Evolutionary conservation across 2,797 vertebrate genomes (phyloP), one percentile per base, ranked within the genome.

Genomic region (Salarias fasciatus): DNA sequence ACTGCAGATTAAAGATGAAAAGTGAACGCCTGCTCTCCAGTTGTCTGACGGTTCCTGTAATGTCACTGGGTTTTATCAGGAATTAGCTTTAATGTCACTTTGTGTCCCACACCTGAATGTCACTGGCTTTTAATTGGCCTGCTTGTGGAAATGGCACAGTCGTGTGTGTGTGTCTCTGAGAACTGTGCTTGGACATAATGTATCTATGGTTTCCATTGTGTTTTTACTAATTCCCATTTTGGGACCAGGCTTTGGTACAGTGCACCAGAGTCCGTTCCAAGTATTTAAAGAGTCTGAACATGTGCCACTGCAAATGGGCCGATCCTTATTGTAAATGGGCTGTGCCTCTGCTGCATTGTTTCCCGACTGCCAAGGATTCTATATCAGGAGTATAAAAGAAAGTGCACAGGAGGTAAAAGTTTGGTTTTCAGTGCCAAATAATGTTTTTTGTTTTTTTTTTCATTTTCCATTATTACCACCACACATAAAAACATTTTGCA

Each of bases 61-160:
- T 91, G 92, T 91, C 92, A 93, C 74, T 83, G 83, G 71, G 73
- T 89, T 88, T 89, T 83, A 84, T 72, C 61, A 59, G 74, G 85
- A 92, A 91, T 91, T 70, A 80, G 80, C 89, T 86, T 88, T 89
- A 93, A 92, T 92, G 91, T 89, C 91, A 91, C 57, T 88, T 80
- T 50, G 67, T 90, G 80, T 83, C 52, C 57, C 65, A 75, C 68
- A 84, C 76, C 81, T 86, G 86, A 93, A 94, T 91, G 91, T 92
- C 92, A 93, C 75, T 66, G 72, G 69, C 45, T 82, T 90, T 91
- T 92, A 91, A 93, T 91, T 91, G 90, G 89, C 72, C 77, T 53
- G 61, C 71, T 76, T 75, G 63, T 75, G 74, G 74, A 87, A 89
- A 85, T 72, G 79, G 69, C 84, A 77, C 61, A 48, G 63, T 81